Conservation (phyloP, 2,113 vertebrate species). For the Sinosuthora webbiana region DNA sequence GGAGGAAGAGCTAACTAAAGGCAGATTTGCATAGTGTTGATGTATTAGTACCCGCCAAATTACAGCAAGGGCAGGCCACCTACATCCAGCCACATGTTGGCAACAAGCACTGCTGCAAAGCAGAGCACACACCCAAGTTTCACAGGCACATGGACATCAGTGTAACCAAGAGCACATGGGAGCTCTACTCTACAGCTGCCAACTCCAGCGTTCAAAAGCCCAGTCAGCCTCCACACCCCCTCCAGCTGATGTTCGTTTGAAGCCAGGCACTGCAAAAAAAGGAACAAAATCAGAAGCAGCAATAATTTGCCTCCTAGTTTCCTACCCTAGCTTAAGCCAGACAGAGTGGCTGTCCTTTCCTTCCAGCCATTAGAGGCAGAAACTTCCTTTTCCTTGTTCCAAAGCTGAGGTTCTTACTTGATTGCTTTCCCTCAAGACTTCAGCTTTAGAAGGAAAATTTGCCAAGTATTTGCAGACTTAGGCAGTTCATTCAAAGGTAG, state of each 20-base stretch:
- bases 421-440: not conserved
- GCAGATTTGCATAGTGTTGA: not conserved
- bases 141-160: not conserved
- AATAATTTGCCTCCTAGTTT: not conserved
- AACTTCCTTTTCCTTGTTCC: not conserved
- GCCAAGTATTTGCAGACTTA: not conserved
- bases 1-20: not conserved
- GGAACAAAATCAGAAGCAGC: not conserved
- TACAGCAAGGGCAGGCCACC: not conserved
- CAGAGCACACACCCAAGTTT: not conserved
- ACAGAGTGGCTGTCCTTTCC: not conserved
- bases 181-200: not conserved
- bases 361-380: not conserved
- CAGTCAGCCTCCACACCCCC: not conserved
- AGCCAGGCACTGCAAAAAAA: not conserved
- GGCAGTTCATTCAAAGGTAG: not conserved
- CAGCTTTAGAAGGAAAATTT: not conserved
- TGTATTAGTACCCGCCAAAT: not conserved
- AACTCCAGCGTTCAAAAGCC: not conserved
- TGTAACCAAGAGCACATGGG: constrained; percentile 5
- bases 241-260: not conserved
- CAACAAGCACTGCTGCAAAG: not conserved
- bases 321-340: not conserved
- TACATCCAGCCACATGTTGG: not conserved
- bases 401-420: not conserved